Base-by-base conservation (phyloP, 2,797 vertebrate species). In the Eulemur rubriventer region DNA sequence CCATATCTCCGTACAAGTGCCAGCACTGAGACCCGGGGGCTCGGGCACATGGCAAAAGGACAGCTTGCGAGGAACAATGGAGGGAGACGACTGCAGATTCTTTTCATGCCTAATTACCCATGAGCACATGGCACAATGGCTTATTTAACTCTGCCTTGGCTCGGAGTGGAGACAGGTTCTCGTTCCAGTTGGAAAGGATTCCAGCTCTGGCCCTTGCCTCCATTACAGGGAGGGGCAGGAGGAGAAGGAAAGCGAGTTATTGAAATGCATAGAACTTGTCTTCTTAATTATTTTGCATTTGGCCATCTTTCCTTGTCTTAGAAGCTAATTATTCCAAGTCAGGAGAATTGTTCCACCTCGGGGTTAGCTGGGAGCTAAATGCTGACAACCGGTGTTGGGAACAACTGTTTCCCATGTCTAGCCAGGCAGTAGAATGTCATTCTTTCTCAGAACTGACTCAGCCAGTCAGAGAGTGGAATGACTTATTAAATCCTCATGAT, bases 31-130 rank as follows among this genome's bases (percentile, higher is more conserved):
- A 97, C 96, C 97, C 28, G n/a, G 93, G 87, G 97, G 97, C 98
- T 95, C 35, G 30, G 97, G 97, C 97, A 92, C 98, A 55, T 26
- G 86, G 98, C 97, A 95, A 97, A 97, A 59, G 79, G 10, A 85
- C 96, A 43, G 93, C 75, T 98, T 97, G 97, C 1, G 38, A 97
- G 97, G 48, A 96, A 88, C 97, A 78, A 86, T 33, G 78, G 89
- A 97, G 96, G 83, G 97, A 98, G 97, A 97, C 81, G 92, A 55
- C 95, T 94, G 96, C 98, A 67, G 97, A 91, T 97, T 97, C 96
- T 97, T 97, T 98, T 98, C 98, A 98, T 98, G 98, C 98, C 98
- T 97, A 97, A 98, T 98, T 98, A 98, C 95, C 98, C 98, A 90
- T 83, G 48, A 98, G 98, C 88, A 52, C 97, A 96, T 98, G 98